A percentile compares a stretch with the other conserved stretches of the same genome.
These are phyloP conservation scores for Calliphora vicina DNA, from an alignment of 1,140 invertebrate genomes.

Conservation along the genomic window DNA sequence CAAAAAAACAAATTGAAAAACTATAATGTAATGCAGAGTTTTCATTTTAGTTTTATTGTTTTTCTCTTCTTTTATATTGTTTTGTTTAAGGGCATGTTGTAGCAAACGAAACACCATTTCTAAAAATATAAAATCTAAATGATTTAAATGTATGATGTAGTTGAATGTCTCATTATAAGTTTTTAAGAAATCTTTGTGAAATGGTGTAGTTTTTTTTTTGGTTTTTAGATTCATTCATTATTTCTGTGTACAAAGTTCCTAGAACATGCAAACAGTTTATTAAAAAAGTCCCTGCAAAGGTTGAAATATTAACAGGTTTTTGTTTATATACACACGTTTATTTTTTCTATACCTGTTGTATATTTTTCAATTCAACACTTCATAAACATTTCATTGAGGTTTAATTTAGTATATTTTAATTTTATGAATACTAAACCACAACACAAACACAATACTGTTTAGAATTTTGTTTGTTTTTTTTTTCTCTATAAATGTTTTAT, in stretches of 20 bases:
- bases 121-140: no score
- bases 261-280: no score
- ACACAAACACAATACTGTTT: background rate
- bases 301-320: background rate
- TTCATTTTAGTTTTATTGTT: background rate
- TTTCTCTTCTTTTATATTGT: no score
- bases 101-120: no score
- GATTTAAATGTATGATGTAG: no score
- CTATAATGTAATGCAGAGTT: background rate
- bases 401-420: conserved; percentile 1
- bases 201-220: no score
- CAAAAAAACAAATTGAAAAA: background rate
- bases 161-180: no score
- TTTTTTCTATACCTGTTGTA: background rate
- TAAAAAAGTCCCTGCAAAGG: background rate
- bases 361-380: background rate
- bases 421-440: background rate
- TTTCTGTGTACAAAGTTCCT: no score
- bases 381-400: background rate
- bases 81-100: no score
- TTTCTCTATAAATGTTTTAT: background rate
- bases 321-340: background rate
- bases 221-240: no score
- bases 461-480: background rate
- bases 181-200: no score